Evolutionary conservation across 2,888 invertebrate genomes (phyloP).

Genomic region (Drosophila lacicola): DNA sequence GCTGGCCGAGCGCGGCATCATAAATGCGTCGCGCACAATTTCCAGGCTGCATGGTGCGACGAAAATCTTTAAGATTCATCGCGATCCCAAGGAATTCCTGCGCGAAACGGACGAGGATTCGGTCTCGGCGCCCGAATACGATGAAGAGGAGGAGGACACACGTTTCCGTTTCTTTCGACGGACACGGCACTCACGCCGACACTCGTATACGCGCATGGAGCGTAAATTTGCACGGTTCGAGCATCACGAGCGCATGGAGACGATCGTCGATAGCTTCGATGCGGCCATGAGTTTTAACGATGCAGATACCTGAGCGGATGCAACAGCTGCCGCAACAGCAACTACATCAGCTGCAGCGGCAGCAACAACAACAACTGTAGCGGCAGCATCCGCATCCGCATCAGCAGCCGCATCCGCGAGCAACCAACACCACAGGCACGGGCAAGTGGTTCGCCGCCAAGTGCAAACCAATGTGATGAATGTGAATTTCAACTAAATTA

Average conservation of each 20-base stretch:
- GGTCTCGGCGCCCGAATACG: slow-evolving; percentile 82
- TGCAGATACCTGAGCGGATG: slow-evolving; percentile 72
- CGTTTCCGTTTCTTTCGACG: slow-evolving; percentile 76
- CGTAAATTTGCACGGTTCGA: slow-evolving; percentile 78
- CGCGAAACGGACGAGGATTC: slow-evolving; percentile 83
- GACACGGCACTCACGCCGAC: slow-evolving; percentile 59
- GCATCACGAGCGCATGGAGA: slow-evolving; percentile 82
- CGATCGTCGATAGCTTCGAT: slow-evolving; percentile 81
- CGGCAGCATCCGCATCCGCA: not conserved
- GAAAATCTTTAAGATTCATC: slow-evolving; percentile 81
- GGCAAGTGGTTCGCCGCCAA: slow-evolving; percentile 65
- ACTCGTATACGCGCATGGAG: slow-evolving; percentile 56
- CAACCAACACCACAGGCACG: slow-evolving; percentile 49
- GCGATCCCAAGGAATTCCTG: slow-evolving; percentile 80
- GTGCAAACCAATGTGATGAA: slow-evolving; percentile 82
- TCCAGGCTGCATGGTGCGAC: slow-evolving; percentile 73
- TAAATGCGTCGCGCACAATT: slow-evolving; percentile 78
- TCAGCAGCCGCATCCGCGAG: slow-evolving; percentile 23
- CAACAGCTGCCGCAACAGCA: slow-evolving; percentile 34
- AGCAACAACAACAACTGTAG: slow-evolving; percentile 2
- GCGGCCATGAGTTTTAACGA: slow-evolving; percentile 82
- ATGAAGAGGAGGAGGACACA: slow-evolving; percentile 80
- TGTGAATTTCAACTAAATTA: slow-evolving; percentile 83
- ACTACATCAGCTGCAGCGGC: slow-evolving; percentile 15
- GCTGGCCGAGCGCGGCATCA: slow-evolving; percentile 75